These are phyloP conservation scores for Philotrypesis tridentata DNA, from an alignment of 1,140 invertebrate species.

Conservation along the genomic window DNA sequence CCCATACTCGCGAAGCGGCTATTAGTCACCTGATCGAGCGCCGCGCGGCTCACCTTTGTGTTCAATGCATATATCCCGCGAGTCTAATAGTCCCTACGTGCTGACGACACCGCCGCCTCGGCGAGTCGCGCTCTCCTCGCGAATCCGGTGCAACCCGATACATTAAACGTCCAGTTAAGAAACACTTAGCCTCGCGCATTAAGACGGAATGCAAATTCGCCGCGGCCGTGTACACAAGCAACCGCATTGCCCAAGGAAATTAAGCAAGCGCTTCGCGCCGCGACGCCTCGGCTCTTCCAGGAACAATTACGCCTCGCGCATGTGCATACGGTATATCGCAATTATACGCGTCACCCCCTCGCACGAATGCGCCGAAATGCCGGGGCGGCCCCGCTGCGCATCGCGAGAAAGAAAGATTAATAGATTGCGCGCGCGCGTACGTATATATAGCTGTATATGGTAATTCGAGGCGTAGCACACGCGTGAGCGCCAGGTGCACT, in stretches of 20 bases:
- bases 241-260: slow-evolving; percentile 9
- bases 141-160: not conserved
- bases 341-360: no score
- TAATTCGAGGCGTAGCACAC: not conserved
- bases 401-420: not conserved
- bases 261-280: slow-evolving; percentile 7
- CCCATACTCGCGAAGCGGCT: no score
- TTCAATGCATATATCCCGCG: no score
- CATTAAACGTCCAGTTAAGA: slow-evolving; percentile 21
- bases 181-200: slow-evolving; percentile 21
- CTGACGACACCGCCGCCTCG: not conserved
- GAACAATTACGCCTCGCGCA: not conserved
- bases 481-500: not conserved
- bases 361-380: no score
- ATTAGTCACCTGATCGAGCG: no score
- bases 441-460: no score
- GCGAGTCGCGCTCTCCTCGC: no score
- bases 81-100: not conserved
- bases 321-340: not conserved
- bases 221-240: not conserved
- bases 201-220: slow-evolving; percentile 21
- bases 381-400: no score
- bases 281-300: not conserved
- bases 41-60: no score
- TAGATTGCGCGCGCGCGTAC: slow-evolving; percentile 13